These are phyloP conservation scores for Xenopus tropicalis DNA, from an alignment of 2,113 vertebrate genomes.

Conservation along the genomic window UCB_Xtro_10.0 CM004450.2:38667501-38668000, in stretches of 20 bases:
- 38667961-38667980: no score
- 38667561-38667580: slow-evolving; percentile 81
- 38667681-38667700: slow-evolving; percentile 53
- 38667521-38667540: slow-evolving; percentile 84
- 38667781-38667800: slow-evolving; percentile 81
- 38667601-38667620: slow-evolving; percentile 73
- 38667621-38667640: slow-evolving; percentile 78
- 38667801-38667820: slow-evolving; percentile 78
- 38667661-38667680: slow-evolving; percentile 48
- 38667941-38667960: no score
- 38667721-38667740: slow-evolving; percentile 65
- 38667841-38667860: slow-evolving; percentile 85
- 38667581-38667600: slow-evolving; percentile 76
- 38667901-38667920: not conserved
- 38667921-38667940: no score
- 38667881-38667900: not conserved
- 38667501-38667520: slow-evolving; percentile 82
- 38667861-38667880: slow-evolving; percentile 63
- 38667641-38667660: slow-evolving; percentile 77
- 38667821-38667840: slow-evolving; percentile 72
- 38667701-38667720: slow-evolving; percentile 50
- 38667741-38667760: slow-evolving; percentile 73
- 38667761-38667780: slow-evolving; percentile 81
- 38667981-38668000: no score
- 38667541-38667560: slow-evolving; percentile 89